These are phyloP conservation scores for Brachyistius frenatus DNA, from an alignment of 2,113 vertebrate species.

Conservation along the genomic window DNA sequence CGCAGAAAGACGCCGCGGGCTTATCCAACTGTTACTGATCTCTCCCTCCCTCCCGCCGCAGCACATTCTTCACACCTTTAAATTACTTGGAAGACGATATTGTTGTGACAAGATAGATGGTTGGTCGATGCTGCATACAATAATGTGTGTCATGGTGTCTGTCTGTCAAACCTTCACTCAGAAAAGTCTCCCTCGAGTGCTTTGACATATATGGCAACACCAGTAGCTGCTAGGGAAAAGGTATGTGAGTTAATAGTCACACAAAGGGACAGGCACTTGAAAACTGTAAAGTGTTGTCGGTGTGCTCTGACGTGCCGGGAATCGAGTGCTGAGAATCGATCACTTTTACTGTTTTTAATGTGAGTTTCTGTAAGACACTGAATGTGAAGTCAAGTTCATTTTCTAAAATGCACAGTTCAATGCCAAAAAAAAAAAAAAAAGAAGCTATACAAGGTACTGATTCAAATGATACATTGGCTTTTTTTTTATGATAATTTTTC, in stretches of 20 bases:
- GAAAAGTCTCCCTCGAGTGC: neutral
- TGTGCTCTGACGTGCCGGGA: neutral
- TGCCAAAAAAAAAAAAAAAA: too few relatives aligned
- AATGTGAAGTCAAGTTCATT: too few relatives aligned
- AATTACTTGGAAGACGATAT: neutral
- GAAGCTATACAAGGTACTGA: too few relatives aligned
- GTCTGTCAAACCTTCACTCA: neutral
- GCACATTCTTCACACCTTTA: slow-evolving; percentile 34
- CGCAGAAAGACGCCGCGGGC: neutral
- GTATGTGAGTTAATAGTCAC: neutral
- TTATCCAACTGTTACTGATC: slow-evolving; percentile 3
- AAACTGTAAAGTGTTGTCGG: slow-evolving; percentile 2
- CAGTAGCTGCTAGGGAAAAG: neutral
- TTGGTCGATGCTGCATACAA: neutral
- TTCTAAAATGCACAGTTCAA: too few relatives aligned
- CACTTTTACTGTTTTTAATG: too few relatives aligned
- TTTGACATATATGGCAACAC: neutral
- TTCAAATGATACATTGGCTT: too few relatives aligned
- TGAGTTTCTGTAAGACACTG: too few relatives aligned
- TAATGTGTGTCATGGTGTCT: neutral
- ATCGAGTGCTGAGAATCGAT: neutral
- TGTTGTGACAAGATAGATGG: neutral
- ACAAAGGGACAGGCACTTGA: neutral
- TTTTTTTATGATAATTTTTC: too few relatives aligned
- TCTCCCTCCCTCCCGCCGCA: neutral